These are phyloP conservation scores for Taenioides sp. DNA, from an alignment of 2,797 vertebrate genomes.

Conservation along the genomic window DNA sequence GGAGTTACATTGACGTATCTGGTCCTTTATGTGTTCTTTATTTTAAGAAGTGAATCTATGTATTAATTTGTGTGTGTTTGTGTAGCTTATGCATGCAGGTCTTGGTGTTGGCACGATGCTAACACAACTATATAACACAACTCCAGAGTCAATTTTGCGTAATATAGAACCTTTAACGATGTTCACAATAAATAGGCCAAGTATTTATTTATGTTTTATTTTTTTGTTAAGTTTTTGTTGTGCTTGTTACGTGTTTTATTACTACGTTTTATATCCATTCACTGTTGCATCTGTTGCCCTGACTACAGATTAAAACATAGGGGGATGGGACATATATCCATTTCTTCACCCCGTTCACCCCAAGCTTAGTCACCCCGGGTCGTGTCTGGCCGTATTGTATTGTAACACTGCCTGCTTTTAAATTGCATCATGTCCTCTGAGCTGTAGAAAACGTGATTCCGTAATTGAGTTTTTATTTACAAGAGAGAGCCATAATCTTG, in stretches of 20 bases:
- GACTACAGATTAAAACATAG: background rate
- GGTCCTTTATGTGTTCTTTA: background rate
- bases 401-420: constrained; percentile 3
- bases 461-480: constrained; percentile 57
- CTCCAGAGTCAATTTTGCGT: too few relatives aligned
- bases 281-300: background rate
- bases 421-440: constrained; percentile 27
- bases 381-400: background rate
- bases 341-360: too few relatives aligned
- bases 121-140: too few relatives aligned
- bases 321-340: background rate
- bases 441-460: constrained; percentile 44
- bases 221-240: too few relatives aligned
- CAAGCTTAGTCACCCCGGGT: background rate
- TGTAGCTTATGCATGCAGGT: too few relatives aligned
- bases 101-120: too few relatives aligned
- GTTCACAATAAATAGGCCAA: too few relatives aligned
- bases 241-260: too few relatives aligned
- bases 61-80: too few relatives aligned
- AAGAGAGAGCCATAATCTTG: constrained; percentile 56
- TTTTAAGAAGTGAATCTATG: background rate
- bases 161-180: too few relatives aligned
- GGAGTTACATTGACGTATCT: background rate
- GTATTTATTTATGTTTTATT: too few relatives aligned
- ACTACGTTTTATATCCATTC: too few relatives aligned